phyloP scores from a whole-genome alignment of 2,113 vertebrate species.

The Narcine bancroftii region DNA sequence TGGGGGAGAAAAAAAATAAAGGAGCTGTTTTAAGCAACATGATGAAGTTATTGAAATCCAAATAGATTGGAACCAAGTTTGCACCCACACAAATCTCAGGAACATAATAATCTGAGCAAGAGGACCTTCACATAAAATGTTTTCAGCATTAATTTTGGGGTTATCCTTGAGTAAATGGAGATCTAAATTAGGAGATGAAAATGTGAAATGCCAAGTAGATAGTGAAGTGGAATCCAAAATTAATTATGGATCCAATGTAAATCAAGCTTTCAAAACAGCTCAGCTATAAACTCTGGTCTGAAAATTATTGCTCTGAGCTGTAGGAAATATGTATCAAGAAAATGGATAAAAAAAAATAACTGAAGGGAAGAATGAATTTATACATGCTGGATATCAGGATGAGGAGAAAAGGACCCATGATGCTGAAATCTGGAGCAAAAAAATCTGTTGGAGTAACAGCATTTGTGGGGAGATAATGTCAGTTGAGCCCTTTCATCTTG shows the following conservation, averaged over 20 bases:
- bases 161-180: background rate
- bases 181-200: background rate
- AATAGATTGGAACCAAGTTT: background rate
- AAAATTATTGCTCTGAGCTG: background rate
- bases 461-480: too few relatives aligned
- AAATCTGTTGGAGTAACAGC: too few relatives aligned
- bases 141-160: background rate
- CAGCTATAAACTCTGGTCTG: background rate
- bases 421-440: too few relatives aligned
- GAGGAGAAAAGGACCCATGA: too few relatives aligned
- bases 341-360: background rate
- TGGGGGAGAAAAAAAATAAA: background rate
- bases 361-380: background rate
- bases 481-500: too few relatives aligned
- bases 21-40: background rate
- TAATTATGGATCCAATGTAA: background rate
- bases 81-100: background rate
- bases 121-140: too few relatives aligned
- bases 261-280: background rate
- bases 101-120: background rate
- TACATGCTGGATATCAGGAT: background rate
- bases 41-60: background rate
- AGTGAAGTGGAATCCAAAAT: background rate
- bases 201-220: background rate
- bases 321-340: background rate